Evolutionary conservation across 2,797 vertebrate genomes (phyloP), one percentile per base, ranked within the genome.

Genomic region (Gymnodraco acuticeps): DNA sequence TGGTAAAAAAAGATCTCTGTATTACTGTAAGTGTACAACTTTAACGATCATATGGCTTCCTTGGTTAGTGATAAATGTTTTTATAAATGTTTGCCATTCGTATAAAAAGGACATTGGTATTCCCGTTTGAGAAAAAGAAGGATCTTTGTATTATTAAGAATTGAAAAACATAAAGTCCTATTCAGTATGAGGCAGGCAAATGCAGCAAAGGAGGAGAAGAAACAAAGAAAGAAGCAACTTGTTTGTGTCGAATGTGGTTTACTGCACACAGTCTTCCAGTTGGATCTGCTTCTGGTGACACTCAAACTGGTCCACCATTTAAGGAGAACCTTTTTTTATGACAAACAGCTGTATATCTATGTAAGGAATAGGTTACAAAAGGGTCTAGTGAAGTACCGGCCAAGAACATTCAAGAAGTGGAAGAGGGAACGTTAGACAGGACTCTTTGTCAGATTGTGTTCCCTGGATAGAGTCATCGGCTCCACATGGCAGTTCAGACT

Each of bases 211-310:
- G 16, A 68, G 4, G 2, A 65, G 5, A 73, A 47, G 9, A 56
- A 56, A 23, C 4, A 42, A 23, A 63, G 4, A 38, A 20, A 61
- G 2, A 50, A 63, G 11, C 3, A 23, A n/a, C 51, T 80, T 54
- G 55, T 78, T 70, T 65, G 76, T 77, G 68, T 77, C 77, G 77
- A 50, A 64, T 41, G 3, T 38, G 46, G 48, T 51, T 54, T 82
- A 10, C 50, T 77, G 70, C 64, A 69, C 7, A 76, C 48, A 66
- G 60, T 82, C 68, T 75, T 47, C 8, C 17, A 42, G 54, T 31
- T 64, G 62, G 41, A 52, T 64, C n/a, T 33, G 53, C n/a, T 51
- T 65, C 12, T 45, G 14, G 52, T 59, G n/a, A 10, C 11, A 63
- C 47, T 66, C 31, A 78, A 75, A 42, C 14, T 48, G 10, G 12